Base-by-base conservation (phyloP, 2,113 vertebrate genomes). In the Heliornis fulica region DNA sequence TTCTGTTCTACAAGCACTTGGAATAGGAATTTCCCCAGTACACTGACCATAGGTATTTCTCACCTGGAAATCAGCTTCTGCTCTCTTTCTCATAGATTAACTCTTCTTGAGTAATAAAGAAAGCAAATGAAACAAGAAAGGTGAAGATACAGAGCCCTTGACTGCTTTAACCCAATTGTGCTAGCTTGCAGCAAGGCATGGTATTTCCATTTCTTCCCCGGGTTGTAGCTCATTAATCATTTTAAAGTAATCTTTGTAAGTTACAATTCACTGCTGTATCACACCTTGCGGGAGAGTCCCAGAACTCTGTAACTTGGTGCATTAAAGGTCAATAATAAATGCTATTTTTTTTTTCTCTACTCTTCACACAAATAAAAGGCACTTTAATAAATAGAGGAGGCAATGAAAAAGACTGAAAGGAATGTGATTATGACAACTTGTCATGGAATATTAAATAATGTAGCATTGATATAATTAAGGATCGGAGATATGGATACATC, bases 361-460 rank as follows among this genome's bases (percentile, higher is more conserved):
- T 20, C 12, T 81, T 64, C 45, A 81, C 28, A 80, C 20, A 61
- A 94, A 65, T 65, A 83, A 91, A 93, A 88, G 64, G 10, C 26
- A 65, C 31, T 88, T 84, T 86, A 95, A 84, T 92, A 94, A 89
- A 57, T 23, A 92, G 38, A 46, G 43, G 82, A 94, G 23, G 68
- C 46, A 86, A 92, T 86, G 95, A 93, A 93, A 26, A 57, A 46
- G n/a, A 56, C 32, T 34, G 51, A 76, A 93, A 89, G 57, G 68
- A 94, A 71, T 75, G n/a, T 82, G 71, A 94, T 94, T 95, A 95
- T 91, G 86, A 90, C 60, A 96, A 59, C 54, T 82, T 95, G 91
- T 91, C 90, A 51, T 7, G 29, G 89, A 92, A 95, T 96, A 95
- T 93, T 97, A 83, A 97, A 96, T 97, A 96, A 96, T 54, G 72